Evolutionary conservation across 2,888 invertebrate species (phyloP), one percentile per base, ranked within the genome.

Genomic region (Sarcophaga subvicina): DNA sequence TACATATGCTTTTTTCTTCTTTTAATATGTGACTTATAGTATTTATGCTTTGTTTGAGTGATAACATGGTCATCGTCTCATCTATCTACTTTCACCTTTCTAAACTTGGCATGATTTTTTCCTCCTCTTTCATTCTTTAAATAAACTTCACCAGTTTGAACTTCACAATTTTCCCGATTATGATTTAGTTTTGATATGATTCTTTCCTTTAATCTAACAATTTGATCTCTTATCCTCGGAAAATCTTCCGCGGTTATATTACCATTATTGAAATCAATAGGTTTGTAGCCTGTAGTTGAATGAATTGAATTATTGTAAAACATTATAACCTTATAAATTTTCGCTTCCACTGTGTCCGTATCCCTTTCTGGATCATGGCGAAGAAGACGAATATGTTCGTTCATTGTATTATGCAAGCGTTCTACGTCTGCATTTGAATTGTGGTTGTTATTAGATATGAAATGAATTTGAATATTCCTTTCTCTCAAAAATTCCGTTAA

Each of bases 291-390:
- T 2, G 83, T 88, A 3, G 84, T 89, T 0, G 77, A 83, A 22
- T 89, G 86, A 2, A 87, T 88, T 11, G 86, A 77, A 12, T 87
- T 88, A 27, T 89, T 89, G 8, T 89, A 88, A 67, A 84, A 87
- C 60, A 22, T 72, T 60, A 89, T 82, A 11, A 86, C 86, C 66
- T 87, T 75, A 59, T 69, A 49, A 22, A 75, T 83, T 73, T 88
- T 88, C 25, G 88, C 87, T 64, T 88, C 77, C 3, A 88, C 83
- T 10, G 83, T 78, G 3, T 72, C 89, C 5, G 12, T 78, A 25
- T 89, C 82, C 47, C 72, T 86, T n/a, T 62, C 72, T 3, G 85
- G 70, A 4, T 89, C 86, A 47, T 89, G 88, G 78, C 85, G 88
- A 14, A 89, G 64, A 2, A 88, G 79, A 3, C 89, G 14, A 60